Base-by-base conservation (phyloP, 1,140 invertebrate genomes). In the Aphelinus atriplicis region DNA sequence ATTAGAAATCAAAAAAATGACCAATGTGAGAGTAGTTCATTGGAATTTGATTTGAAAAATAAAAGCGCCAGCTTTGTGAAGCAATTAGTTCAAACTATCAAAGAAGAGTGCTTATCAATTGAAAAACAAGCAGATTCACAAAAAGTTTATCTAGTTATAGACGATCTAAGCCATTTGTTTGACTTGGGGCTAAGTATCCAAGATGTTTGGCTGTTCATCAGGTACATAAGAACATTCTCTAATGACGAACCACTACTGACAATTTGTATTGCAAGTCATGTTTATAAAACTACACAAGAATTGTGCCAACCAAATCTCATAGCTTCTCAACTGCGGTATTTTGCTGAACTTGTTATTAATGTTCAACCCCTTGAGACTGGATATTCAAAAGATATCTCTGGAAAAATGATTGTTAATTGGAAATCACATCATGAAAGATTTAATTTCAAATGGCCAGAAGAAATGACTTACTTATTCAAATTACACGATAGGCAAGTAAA, bases 401-500 rank as follows among this genome's bases (percentile, higher is more conserved):
- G 93, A 48, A 90, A 91, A 80, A 84, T 93, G 77, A 88, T 84
- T 64, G 86, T 93, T 51, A 64, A 66, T 7, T 88, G 87, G 87
- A 82, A 73, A 86, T 86, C 82, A 82, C 89, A 84, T 82, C 78
- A 77, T 66, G 85, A 83, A 50, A 84, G 82, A 87, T 86, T 64
- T 80, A 82, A 87, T 78, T 88, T 84, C 83, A 87, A 84, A 73
- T 89, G 80, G 82, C 86, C 79, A 62, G 88, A 81, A 82, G 85
- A 85, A 80, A 85, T 75, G 71, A 81, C 77, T 62, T 91, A 92
- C 82, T 87, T 93, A 42, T 94, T 91, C 78, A 94, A 93, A 86
- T 87, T 94, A 68, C 90, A 90, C 80, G 92, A 94, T 85, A 90
- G 90, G 81, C 92, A 93, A 81, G 89, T 94, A 6, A 92, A 92